Evolutionary conservation across 2,797 vertebrate species (phyloP), one percentile per base, ranked within the genome.

Genomic region (Smutsia temminckii): DNA sequence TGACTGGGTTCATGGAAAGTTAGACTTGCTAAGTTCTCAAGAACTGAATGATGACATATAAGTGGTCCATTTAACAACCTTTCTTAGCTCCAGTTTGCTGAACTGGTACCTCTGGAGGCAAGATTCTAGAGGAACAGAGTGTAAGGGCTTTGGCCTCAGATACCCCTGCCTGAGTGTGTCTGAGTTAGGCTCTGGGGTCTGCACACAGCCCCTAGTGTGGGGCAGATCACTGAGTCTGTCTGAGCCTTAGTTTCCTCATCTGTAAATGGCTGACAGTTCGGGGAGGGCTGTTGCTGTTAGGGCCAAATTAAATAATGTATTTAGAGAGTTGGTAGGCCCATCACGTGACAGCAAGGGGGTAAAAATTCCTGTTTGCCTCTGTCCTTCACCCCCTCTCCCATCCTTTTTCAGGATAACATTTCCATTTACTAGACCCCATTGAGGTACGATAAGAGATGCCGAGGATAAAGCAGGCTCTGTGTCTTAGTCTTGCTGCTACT

Each of bases 391-490:
- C 18, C 5, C 1, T 46, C 16, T 9, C 29, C 16, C 8, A 6
- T 37, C n/a, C 66, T 40, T 34, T 78, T 59, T 71, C 49, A 49
- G 61, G 40, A 21, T 21, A 27, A 10, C n/a, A 16, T 51, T 77
- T 72, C 42, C 37, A 25, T 18, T 37, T 49, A 40, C 5, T 63
- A 63, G 74, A 5, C 18, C 4, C 11, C 17, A 13, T 1, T 40
- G 32, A 7, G 12, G 5, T 61, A 63, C 66, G 34, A 16, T 51
- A 46, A 64, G 46, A 63, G 40, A 78, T 91, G 40, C 85, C 63
- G 34, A 78, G 61, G 87, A 57, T n/a, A 78, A 88, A 89, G 77
- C 21, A 40, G 20, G 3, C 53, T 89, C 90, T 94, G 49, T 13
- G 12, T 66, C 37, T 81, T 34, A 51, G 14, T 78, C 85, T 74